These are phyloP conservation scores for Salminus brasiliensis DNA, from an alignment of 2,113 vertebrate species.

Conservation along the genomic window DNA sequence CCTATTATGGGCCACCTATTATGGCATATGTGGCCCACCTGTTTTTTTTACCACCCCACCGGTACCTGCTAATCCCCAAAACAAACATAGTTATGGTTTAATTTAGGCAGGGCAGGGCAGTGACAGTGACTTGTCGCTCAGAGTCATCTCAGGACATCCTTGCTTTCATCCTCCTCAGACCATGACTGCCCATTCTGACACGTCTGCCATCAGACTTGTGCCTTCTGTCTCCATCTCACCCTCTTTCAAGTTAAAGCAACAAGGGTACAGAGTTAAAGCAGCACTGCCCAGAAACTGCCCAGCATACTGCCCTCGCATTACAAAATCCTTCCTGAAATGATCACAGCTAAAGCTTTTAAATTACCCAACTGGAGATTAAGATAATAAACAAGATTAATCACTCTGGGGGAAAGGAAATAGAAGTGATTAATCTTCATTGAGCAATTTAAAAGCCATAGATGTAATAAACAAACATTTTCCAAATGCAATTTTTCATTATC, in stretches of 20 bases:
- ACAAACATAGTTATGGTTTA: neutral
- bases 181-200: neutral
- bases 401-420: neutral
- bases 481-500: neutral
- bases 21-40: neutral
- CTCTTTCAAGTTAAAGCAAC: neutral
- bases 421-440: neutral
- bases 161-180: neutral
- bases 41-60: neutral
- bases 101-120: neutral
- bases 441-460: neutral
- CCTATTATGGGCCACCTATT: neutral
- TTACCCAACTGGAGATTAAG: neutral
- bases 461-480: neutral
- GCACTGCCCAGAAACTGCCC: neutral
- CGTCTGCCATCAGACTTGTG: neutral
- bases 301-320: neutral
- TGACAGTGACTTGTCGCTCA: neutral
- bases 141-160: neutral
- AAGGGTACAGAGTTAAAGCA: neutral
- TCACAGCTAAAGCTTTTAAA: neutral
- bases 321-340: neutral
- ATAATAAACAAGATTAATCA: constrained; percentile 6
- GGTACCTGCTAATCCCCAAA: neutral
- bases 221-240: neutral